Evolutionary conservation across 2,888 invertebrate species (phyloP).

Genomic region (Bombylius major): DNA sequence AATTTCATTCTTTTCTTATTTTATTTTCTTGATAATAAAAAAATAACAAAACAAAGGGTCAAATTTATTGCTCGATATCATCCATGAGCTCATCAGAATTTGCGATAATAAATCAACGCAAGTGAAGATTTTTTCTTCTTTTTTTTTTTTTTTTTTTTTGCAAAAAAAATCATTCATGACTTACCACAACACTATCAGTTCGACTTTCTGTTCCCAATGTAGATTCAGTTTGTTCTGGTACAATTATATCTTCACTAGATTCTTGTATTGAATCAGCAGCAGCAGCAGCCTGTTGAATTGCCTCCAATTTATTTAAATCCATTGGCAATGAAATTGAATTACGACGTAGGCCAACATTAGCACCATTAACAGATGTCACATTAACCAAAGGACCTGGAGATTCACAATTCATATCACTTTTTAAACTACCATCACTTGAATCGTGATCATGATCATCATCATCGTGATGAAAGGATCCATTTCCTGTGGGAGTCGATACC

Average conservation of each 20-base stretch:
- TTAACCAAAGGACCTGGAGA: conserved; percentile 37
- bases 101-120: too few relatives aligned
- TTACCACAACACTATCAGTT: neutral
- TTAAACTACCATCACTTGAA: neutral
- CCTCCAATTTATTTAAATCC: conserved; percentile 50
- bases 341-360: conserved; percentile 40
- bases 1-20: too few relatives aligned
- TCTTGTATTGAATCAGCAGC: too few relatives aligned
- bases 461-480: neutral
- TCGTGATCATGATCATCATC: neutral
- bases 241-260: too few relatives aligned
- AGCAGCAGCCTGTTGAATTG: conserved; percentile 39
- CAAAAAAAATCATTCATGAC: neutral
- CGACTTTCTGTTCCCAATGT: neutral
- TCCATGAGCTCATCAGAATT: too few relatives aligned
- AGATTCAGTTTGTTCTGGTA: neutral
- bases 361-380: conserved; percentile 28
- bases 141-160: too few relatives aligned
- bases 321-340: conserved; percentile 65
- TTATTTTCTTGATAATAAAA: too few relatives aligned
- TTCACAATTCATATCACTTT: conserved; percentile 1
- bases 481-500: too few relatives aligned
- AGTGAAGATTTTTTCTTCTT: too few relatives aligned
- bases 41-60: too few relatives aligned
- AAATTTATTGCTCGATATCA: too few relatives aligned